Percentiles rank a stretch among this genome's conserved stretches.
These are phyloP conservation scores for Polydesmus complanatus DNA, from an alignment of 2,888 invertebrate genomes.

Conservation along the genomic window DNA sequence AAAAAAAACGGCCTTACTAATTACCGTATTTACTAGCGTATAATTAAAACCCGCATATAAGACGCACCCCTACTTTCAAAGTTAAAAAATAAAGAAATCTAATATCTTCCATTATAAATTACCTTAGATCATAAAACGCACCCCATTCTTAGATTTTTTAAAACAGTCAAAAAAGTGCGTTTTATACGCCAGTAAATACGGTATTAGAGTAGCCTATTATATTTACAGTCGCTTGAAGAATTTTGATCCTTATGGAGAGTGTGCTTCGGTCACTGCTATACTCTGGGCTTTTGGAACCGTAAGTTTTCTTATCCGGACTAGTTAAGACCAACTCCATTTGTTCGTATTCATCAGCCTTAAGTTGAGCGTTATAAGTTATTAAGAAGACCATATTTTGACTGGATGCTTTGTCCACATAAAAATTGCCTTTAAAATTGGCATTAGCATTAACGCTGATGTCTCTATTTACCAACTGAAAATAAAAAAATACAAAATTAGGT, in stretches of 20 bases:
- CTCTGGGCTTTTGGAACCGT: conserved; percentile 12
- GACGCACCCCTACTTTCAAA: no score
- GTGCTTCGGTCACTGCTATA: conserved; percentile 19
- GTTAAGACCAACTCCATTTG: conserved; percentile 14
- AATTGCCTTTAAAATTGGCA: conserved; percentile 11
- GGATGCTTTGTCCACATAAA: conserved; percentile 18
- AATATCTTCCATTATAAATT: no score
- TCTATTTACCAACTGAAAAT: conserved; percentile 13
- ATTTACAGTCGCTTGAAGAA: not conserved
- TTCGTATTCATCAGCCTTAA: not conserved
- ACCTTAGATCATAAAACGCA: no score
- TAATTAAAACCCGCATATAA: no score
- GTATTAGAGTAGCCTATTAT: not conserved
- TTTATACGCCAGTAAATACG: not conserved
- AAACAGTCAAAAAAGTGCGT: not conserved
- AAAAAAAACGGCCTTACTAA: no score
- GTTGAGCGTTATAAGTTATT: conserved; percentile 14
- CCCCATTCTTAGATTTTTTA: no score
- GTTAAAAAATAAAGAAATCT: no score
- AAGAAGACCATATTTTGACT: conserved; percentile 21
- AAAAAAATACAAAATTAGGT: not conserved
- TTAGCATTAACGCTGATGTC: conserved; percentile 1
- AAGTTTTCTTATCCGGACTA: conserved; percentile 19
- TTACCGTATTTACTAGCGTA: no score
- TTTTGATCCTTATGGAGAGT: conserved; percentile 19